Evolutionary conservation across 2,113 vertebrate species (phyloP), one percentile per base, ranked within the genome.

Genomic region (Chaetura pelagica): DNA sequence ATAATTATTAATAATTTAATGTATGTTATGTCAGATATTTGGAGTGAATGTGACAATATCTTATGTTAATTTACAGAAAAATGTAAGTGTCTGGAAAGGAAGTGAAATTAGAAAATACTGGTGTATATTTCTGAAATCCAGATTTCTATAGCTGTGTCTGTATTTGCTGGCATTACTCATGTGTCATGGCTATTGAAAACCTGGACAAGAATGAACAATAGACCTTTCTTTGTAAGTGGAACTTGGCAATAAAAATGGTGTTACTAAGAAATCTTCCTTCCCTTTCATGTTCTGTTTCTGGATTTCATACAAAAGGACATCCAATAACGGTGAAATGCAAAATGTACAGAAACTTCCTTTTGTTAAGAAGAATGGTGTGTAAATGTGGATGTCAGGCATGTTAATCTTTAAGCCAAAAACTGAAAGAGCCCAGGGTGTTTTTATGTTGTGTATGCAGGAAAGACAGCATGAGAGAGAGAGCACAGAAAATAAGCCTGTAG

Each of bases 231-330:
- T 97, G 96, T 97, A 95, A 96, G 96, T 87, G 87, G 26, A 96
- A 94, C 93, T 97, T 96, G 97, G 95, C 97, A 98, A 98, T 98
- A 97, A 98, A 98, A 96, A 80, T 67, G 59, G 48, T 73, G 69
- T 96, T 93, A 94, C 59, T 88, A 69, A 94, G 89, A 97, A 84
- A 42, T n/a, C 68, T 84, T 88, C 68, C 76, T 84, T 88, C 68
- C 76, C 32, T 86, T 92, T 92, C 61, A 42, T 75, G 40, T 83
- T 80, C 52, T 89, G 30, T 84, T 87, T 51, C 35, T 95, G 69
- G 11, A 14, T 64, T 90, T 94, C 71, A 35, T 81, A 54, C n/a
- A 16, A 23, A 59, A 90, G 64, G 55, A 48, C 19, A 19, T 84
- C 64, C 38, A 81, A 3, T 61, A 59, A n/a, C 63, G 71, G 24